These are phyloP conservation scores for Sarcoramphus papa DNA, from an alignment of 2,797 vertebrate species.

Conservation along the genomic window DNA sequence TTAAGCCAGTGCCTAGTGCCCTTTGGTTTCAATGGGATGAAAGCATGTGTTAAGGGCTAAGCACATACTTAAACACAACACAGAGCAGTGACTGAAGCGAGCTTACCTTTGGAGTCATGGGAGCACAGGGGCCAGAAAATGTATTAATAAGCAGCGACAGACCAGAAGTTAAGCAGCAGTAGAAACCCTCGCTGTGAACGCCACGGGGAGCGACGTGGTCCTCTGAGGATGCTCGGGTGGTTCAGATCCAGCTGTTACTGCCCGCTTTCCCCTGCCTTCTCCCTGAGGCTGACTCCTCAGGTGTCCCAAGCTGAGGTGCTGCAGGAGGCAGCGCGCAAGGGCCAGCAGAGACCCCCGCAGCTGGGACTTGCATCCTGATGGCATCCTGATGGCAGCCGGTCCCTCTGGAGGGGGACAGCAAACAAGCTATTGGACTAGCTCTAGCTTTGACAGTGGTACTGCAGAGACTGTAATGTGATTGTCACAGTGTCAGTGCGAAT, in stretches of 20 bases:
- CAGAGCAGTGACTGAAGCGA: background rate
- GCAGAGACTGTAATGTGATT: background rate
- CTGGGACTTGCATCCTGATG: background rate
- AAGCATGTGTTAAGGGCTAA: background rate
- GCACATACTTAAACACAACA: background rate
- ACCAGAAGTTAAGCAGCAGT: background rate
- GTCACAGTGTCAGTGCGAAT: background rate
- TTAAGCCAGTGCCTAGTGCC: background rate
- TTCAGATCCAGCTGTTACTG: background rate
- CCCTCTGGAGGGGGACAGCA: background rate
- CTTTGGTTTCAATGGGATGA: background rate
- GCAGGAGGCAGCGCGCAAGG: background rate
- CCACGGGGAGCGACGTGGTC: accelerated
- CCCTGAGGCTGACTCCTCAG: background rate
- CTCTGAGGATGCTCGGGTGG: background rate
- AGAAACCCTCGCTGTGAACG: background rate
- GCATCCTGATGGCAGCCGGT: background rate
- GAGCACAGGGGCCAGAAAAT: background rate
- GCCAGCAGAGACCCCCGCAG: background rate
- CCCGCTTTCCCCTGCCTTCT: background rate
- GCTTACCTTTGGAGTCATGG: background rate
- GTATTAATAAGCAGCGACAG: background rate
- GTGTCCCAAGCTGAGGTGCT: background rate
- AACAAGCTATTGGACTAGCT: background rate
- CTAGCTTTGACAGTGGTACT: background rate